Base-by-base conservation (phyloP, 2,888 invertebrate species). In the Andrena bucephala region DNA sequence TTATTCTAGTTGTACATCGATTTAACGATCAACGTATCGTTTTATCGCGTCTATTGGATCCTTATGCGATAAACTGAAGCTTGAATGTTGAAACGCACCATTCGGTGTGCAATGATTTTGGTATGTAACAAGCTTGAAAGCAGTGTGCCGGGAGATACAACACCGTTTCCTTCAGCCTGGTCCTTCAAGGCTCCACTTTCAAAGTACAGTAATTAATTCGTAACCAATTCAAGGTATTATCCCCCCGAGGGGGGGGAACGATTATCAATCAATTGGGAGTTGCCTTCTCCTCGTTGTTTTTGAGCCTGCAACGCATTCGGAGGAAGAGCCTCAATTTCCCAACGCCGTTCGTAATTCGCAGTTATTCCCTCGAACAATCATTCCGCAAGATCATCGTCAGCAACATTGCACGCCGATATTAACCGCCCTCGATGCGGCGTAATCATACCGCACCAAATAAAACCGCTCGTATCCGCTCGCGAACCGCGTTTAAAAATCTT, bases 301-400 rank as follows among this genome's bases (percentile, higher is more conserved):
- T 48, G n/a, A 20, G 31, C 1, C 10, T 62, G 8, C 13, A 50
- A 31, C 13, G 5, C 24, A 29, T n/a, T 29, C 31, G 1, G 2
- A 42, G 62, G 29, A 0, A 50, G 10, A 62, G 50, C 62, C 10
- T 16, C 57, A 67, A 29, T 20, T 59, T 13, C 6, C n/a, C 65
- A n/a, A 6, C 72, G 5, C 24, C 16, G 10, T n/a, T 8, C 54
- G 27, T 78, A 52, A 78, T 78, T 75, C 75, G 13, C 36, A n/a
- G 67, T 68, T 63, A 57, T 48, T 74, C 52, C 20, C 5, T 24
- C 63, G 24, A 63, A 75, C 74, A 69, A 76, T 67, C 77, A 50
- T 52, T 36, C 13, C 6, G 77, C 65, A 6, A 48, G 65, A 63
- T 59, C 48, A 63, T 75, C 75, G 33, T 24, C 67, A 6, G 16